A percentile compares a stretch with the other conserved stretches of the same genome.
phyloP scores from a whole-genome alignment of 1,140 invertebrate species.

The Drosophila sturtevanti region DNA sequence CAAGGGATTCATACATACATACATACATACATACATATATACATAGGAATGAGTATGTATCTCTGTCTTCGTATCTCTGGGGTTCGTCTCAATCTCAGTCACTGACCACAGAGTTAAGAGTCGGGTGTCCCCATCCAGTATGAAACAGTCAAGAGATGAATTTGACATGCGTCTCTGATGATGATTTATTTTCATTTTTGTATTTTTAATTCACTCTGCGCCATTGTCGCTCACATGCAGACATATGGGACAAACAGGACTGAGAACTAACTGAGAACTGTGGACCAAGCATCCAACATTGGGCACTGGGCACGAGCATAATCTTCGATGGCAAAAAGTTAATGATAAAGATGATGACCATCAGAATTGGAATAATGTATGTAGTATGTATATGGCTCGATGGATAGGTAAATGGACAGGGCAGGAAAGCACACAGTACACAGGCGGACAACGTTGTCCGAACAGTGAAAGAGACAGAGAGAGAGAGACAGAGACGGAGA shows the following conservation, averaged over 20 bases:
- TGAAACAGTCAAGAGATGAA: conserved; percentile 61
- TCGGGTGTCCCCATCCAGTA: conserved; percentile 12
- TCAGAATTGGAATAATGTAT: conserved; percentile 70
- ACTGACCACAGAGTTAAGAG: neutral
- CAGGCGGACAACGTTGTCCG: conserved; percentile 21
- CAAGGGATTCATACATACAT: too few relatives aligned
- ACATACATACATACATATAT: too few relatives aligned
- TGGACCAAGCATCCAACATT: neutral
- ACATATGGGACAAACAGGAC: conserved; percentile 2
- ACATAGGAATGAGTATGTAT: too few relatives aligned
- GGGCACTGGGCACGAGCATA: conserved; percentile 33
- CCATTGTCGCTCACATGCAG: conserved; percentile 64
- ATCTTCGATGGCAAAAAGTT: conserved; percentile 73
- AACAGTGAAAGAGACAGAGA: neutral
- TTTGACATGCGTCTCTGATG: conserved; percentile 74
- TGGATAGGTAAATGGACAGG: conserved; percentile 28
- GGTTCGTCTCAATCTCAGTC: conserved; percentile 27
- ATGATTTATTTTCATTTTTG: conserved; percentile 75
- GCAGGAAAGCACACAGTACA: conserved; percentile 2
- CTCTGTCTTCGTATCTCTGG: conserved; percentile 11
- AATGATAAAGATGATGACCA: conserved; percentile 75
- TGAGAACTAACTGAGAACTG: neutral
- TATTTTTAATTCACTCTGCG: conserved; percentile 74
- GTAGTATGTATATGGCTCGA: conserved; percentile 29
- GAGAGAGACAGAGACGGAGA: conserved; percentile 5